phyloP scores from a whole-genome alignment of 2,888 invertebrate species.

The Pandemis heparana region DNA sequence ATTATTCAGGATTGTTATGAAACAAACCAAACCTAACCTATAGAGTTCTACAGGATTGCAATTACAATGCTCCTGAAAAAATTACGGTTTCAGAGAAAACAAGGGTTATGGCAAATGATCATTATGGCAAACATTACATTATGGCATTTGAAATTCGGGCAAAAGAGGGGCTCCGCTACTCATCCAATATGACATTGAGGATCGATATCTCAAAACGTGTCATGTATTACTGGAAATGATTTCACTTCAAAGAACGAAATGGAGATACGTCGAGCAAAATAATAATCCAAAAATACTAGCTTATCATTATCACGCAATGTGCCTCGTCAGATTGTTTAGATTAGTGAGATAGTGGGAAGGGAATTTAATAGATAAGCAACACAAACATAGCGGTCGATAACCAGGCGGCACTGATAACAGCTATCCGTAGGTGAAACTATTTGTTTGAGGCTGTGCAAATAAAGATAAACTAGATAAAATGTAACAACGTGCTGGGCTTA shows the following conservation, averaged over 20 bases:
- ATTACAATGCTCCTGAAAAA: too few species aligned
- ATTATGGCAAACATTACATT: too few species aligned
- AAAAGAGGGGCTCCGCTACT: too few species aligned
- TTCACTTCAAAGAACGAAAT: conserved; percentile 20
- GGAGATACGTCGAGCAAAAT: conserved; percentile 50
- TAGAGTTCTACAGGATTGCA: too few species aligned
- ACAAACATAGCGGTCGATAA: conserved; percentile 42
- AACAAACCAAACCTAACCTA: too few species aligned
- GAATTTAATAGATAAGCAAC: conserved; percentile 57
- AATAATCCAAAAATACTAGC: conserved; percentile 69
- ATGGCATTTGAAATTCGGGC: too few species aligned
- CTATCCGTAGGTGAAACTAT: conserved; percentile 25
- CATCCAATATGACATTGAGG: conserved; percentile 1
- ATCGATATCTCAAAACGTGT: conserved; percentile 2
- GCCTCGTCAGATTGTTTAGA: conserved; percentile 42
- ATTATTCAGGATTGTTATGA: too few species aligned
- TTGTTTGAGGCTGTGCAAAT: conserved; percentile 32
- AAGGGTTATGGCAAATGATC: too few species aligned
- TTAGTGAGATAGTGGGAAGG: conserved; percentile 53
- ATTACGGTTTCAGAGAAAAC: too few species aligned
- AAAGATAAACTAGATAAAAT: conserved; percentile 26
- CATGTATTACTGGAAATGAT: conserved; percentile 25
- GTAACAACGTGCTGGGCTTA: neutral
- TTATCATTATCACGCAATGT: conserved; percentile 63
- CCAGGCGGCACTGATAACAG: conserved; percentile 38